Conservation (phyloP, 2,113 vertebrate species). For the Hippocampus comes region DNA sequence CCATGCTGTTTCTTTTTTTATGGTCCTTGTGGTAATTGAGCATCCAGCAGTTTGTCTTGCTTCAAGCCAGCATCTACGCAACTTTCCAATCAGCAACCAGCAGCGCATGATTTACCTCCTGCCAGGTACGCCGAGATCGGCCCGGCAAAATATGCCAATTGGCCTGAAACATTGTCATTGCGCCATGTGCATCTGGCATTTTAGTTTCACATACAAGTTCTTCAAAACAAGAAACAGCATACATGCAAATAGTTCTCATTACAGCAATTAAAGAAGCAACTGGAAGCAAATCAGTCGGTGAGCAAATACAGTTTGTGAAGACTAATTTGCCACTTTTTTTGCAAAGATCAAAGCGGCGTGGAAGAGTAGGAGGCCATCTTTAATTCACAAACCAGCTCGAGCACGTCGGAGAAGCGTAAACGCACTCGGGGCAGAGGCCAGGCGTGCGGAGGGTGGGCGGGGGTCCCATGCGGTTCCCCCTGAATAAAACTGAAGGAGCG, state of each 20-base stretch:
- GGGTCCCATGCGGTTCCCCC: slow-evolving; percentile 14
- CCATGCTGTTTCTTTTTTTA: slow-evolving; percentile 13
- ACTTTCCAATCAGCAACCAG: slow-evolving; percentile 59
- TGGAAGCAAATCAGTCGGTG: not conserved
- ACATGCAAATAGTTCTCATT: slow-evolving; percentile 1
- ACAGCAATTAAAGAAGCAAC: not conserved
- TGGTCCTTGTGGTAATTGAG: slow-evolving; percentile 37
- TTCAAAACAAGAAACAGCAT: not conserved
- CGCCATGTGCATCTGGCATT: not conserved
- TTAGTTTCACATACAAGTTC: not conserved
- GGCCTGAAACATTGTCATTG: not conserved
- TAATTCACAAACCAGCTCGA: not conserved
- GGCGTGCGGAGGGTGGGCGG: not conserved
- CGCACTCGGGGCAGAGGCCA: slow-evolving; percentile 20
- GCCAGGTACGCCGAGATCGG: slow-evolving; percentile 21
- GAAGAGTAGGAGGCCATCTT: not conserved
- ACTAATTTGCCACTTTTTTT: not conserved
- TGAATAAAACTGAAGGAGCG: slow-evolving; percentile 22
- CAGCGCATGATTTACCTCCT: slow-evolving; percentile 44
- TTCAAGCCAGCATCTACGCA: slow-evolving; percentile 38
- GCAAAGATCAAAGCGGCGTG: not conserved
- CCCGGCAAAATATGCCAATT: slow-evolving; percentile 18
- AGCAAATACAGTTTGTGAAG: not conserved
- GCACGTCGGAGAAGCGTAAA: slow-evolving; percentile 32
- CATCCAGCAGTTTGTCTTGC: slow-evolving; percentile 22